Evolutionary conservation across 2,113 vertebrate species (phyloP), one percentile per base, ranked within the genome.

Genomic region (Ovis canadensis): DNA sequence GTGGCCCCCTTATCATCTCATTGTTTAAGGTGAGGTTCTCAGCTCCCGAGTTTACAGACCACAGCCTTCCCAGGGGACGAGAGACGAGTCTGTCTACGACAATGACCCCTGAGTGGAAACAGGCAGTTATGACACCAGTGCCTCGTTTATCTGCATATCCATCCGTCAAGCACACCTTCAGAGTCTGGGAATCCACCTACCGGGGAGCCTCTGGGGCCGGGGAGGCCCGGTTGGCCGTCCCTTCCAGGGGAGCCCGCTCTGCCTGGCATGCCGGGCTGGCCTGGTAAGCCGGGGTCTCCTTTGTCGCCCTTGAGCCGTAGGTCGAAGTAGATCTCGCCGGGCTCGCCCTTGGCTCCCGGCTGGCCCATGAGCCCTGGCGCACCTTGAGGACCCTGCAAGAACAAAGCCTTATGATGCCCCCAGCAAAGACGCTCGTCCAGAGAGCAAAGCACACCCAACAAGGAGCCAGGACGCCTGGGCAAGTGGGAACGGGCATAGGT

Each of bases 321-420:
- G 80, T 99, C 99, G 0, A 99, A 97, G 82, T 97, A 98, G 96
- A 99, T 98, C 93, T 99, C 99, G 3, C 99, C 99, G 33, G 99
- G 99, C 74, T 99, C 99, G 90, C 99, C 99, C 92, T 99, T 99
- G 95, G 99, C 97, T 83, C 99, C 99, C 7, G 99, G 99, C 25
- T 89, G 96, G 83, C 99, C 99, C 5, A 98, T 99, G 88, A 99
- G 98, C 57, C 99, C 99, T n/a, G 99, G 98, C 33, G 5, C 2
- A 15, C 99, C 99, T 2, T 98, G 91, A 1, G 93, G 83, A 0
- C 99, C 99, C 99, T 99, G 91, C 36, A 98, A 97, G 98, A 67
- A 97, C 43, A 97, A 84, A 43, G 43, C 84, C 84, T 93, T 16
- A 16, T 88, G 90, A 94, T 5, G 50, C 50, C 2, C 14, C 89